phyloP scores from a whole-genome alignment of 1,140 invertebrate species.

The Bombus superbus region DNA sequence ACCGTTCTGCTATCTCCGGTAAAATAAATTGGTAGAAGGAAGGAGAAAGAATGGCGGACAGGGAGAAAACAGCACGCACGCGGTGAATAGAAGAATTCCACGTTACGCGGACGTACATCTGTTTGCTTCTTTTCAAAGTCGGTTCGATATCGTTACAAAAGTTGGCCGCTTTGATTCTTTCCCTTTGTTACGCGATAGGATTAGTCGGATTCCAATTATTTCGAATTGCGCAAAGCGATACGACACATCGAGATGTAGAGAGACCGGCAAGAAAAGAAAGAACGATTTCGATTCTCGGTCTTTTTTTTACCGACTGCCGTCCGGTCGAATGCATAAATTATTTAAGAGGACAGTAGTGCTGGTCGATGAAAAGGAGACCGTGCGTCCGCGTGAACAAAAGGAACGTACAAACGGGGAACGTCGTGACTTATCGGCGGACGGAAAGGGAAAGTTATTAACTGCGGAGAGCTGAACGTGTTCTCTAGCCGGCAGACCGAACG shows the following conservation, averaged over 20 bases:
- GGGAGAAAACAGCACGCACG: background rate
- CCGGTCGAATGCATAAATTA: slow-evolving; percentile 26
- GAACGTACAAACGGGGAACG: background rate
- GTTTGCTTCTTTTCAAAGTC: slow-evolving; percentile 1
- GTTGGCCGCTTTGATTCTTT: slow-evolving; percentile 54
- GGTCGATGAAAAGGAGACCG: background rate
- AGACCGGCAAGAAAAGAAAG: no score
- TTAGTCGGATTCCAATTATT: slow-evolving; percentile 59
- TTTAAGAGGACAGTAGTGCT: background rate
- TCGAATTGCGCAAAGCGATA: slow-evolving; percentile 39
- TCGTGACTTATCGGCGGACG: slow-evolving; percentile 11
- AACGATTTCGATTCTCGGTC: background rate
- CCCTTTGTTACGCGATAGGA: slow-evolving; percentile 56
- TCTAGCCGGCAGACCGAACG: background rate
- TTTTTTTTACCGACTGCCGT: background rate
- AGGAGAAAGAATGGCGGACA: background rate
- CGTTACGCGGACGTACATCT: background rate
- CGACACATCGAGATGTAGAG: background rate
- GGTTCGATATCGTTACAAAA: slow-evolving; percentile 49
- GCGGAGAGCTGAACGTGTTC: background rate
- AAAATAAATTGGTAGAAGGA: slow-evolving; percentile 36
- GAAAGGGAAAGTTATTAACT: slow-evolving; percentile 33
- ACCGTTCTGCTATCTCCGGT: slow-evolving; percentile 29
- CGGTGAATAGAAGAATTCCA: background rate
- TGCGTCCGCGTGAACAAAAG: background rate